Evolutionary conservation across 2,113 vertebrate species (phyloP), one percentile per base, ranked within the genome.

Genomic region (Orycteropus afer): DNA sequence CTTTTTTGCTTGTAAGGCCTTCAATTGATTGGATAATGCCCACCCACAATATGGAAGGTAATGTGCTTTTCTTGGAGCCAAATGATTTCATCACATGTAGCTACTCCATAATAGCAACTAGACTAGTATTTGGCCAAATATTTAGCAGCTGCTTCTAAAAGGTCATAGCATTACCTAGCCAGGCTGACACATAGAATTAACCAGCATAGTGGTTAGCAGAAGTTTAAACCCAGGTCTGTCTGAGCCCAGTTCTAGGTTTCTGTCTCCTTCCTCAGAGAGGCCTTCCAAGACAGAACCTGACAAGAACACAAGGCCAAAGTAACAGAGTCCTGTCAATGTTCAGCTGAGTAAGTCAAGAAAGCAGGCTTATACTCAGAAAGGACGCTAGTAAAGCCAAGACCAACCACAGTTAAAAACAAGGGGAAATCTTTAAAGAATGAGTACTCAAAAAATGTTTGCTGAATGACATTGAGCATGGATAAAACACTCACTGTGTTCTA

Each of bases 401-500:
- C 14, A 63, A 47, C 59, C 6, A 61, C 88, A 71, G 23, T 20
- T 55, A 86, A 81, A n/a, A 47, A 22, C 34, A 27, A 13, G 61
- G 57, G 20, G 49, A 20, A 18, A 20, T 65, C 80, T 15, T 40
- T 40, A n/a, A 8, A 15, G 9, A 61, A 8, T 14, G 29, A 47
- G 3, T 65, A 10, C 85, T 95, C 32, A 69, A 40, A 93, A 65
- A 47, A 40, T 10, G 22, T 77, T 83, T 84, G 57, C 32, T 27
- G 40, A 77, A 23, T 37, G 57, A 55, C 8, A 23, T 45, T n/a
- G 5, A 55, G 3, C 2, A 1, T 17, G n/a, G 9, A 57, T 23
- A 15, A 13, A 29, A 18, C 5, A 6, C 29, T 45, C 22, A 4
- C 40, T 15, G 61, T 4, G 2, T 1, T 1, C 27, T 10, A 49